A percentile compares a stretch with the other conserved stretches of the same genome.
phyloP scores from a whole-genome alignment of 2,113 vertebrate species.

The Corythornis cristatus region DNA sequence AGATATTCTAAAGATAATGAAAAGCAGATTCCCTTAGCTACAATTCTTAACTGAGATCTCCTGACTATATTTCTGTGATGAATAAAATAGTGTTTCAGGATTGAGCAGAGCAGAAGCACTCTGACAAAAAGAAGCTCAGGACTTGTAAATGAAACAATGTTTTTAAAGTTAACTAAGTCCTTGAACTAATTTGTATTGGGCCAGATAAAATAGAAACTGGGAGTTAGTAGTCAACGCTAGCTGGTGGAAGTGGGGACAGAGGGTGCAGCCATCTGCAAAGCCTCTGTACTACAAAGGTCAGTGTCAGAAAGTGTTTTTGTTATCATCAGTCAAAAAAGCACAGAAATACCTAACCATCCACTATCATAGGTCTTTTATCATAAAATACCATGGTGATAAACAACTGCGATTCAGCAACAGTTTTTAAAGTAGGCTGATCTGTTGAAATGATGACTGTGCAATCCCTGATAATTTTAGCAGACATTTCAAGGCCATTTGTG shows the following conservation, averaged over 20 bases:
- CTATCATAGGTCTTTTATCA: not conserved
- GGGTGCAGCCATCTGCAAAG: not conserved
- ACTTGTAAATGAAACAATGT: not conserved
- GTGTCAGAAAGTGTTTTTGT: not conserved
- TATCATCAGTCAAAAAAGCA: not conserved
- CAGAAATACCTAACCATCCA: not conserved
- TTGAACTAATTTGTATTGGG: not conserved
- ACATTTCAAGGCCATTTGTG: not conserved
- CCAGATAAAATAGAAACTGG: not conserved
- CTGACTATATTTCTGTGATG: not conserved
- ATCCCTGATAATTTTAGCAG: not conserved
- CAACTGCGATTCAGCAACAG: not conserved
- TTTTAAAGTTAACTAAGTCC: not conserved
- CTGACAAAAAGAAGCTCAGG: not conserved
- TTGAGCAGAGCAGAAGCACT: not conserved
- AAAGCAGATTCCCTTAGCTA: not conserved
- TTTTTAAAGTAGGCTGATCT: not conserved
- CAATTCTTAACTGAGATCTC: not conserved
- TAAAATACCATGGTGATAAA: not conserved
- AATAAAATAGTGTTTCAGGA: not conserved
- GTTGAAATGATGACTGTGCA: not conserved
- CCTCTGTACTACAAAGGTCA: accelerated
- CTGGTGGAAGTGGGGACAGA: not conserved
- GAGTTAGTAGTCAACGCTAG: not conserved
- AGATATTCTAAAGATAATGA: not conserved